Evolutionary conservation across 2,888 invertebrate genomes (phyloP), one percentile per base, ranked within the genome.

Genomic region (Charanyca ferruginea): DNA sequence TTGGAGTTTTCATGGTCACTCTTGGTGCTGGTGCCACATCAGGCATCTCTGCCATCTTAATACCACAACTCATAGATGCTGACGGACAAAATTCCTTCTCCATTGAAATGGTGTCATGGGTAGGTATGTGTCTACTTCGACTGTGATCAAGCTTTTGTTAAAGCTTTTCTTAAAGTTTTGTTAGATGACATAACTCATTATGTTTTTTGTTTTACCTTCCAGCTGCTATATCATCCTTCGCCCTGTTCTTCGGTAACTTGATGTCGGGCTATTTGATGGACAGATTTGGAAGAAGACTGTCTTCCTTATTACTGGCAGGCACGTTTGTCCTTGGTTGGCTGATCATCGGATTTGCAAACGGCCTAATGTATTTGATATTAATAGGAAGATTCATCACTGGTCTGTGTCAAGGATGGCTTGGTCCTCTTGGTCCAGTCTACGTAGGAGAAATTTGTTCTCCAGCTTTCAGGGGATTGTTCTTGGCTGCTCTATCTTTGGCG

Each of bases 31-130:
- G 97, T 1, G 96, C 97, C 79, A 96, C 96, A 0, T 93, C 96
- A 0, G 97, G 97, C 0, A 97, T 96, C 82, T 97, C 97, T 2
- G 97, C 97, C 3, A 95, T 97, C 16, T 90, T 97, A 16, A 93
- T 97, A 64, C 97, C 97, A 0, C 97, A 97, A 84, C 86, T 97
- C 23, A 84, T 89, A 71, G 79, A 90, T 48, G 87, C 80, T 2
- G 91, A 93, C 71, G 90, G 93, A 20, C 89, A 88, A 49, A 86
- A 93, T 9, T 38, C 72, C 13, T 91, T 95, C 32, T 94, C 93
- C 8, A 88, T 89, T 11, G 96, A 96, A 79, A 89, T 96, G 87
- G 94, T 94, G 49, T 96, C 97, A 59, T 97, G 97, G 97, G 96
- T 97, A 86, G 97, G 96, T 96, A 93, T 83, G 93, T 93, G 84